Evolutionary conservation across 2,888 invertebrate genomes (phyloP).

Genomic region (Ischnura elegans): DNA sequence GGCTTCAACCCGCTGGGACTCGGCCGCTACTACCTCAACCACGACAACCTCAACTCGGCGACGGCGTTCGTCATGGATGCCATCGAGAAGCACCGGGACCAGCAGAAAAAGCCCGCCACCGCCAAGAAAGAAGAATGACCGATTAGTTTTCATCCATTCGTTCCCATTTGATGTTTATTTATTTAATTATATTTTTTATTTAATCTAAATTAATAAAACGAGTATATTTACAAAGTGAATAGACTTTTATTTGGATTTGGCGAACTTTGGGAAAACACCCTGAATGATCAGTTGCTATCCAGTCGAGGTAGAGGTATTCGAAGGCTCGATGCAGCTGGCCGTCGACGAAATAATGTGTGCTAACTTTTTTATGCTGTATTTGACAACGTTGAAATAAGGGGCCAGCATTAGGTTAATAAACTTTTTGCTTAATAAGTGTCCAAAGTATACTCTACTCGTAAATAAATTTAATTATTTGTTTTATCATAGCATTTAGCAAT

Average conservation of each 20-base stretch:
- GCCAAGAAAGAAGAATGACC: constrained; percentile 33
- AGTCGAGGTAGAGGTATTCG: too few species aligned
- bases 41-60: constrained; percentile 67
- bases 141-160: not conserved
- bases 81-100: constrained; percentile 69
- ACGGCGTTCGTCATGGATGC: constrained; percentile 68
- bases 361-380: too few species aligned
- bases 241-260: not conserved
- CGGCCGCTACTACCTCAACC: constrained; percentile 68
- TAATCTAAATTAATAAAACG: not conserved
- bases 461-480: too few species aligned
- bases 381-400: too few species aligned
- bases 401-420: too few species aligned
- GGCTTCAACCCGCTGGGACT: constrained; percentile 68
- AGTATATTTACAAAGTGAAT: not conserved
- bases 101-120: constrained; percentile 53
- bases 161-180: not conserved
- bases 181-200: not conserved
- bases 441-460: too few species aligned
- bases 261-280: not conserved
- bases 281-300: not conserved
- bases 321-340: too few species aligned
- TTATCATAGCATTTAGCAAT: too few species aligned
- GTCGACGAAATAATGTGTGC: too few species aligned
- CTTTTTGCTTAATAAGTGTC: too few species aligned